Evolutionary conservation across 2,113 vertebrate genomes (phyloP), one percentile per base, ranked within the genome.

Genomic region (Brachypodius melanocephalos): DNA sequence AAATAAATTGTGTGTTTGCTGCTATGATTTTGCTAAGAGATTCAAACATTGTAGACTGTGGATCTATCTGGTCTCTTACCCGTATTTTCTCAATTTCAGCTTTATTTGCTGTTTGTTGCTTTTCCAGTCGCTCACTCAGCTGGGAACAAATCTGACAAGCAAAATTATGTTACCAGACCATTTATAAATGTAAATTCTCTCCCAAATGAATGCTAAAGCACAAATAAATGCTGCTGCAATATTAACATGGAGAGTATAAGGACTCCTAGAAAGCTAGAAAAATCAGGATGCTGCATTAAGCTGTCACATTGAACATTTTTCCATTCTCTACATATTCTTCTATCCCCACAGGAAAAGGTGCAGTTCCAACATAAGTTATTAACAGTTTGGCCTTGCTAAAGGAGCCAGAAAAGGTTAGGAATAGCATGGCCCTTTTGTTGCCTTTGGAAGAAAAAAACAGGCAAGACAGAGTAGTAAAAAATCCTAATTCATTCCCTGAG

Each of bases 31-130:
- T 65, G 34, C 58, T 21, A 34, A 34, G 77, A 91, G 62, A 82
- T 28, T 80, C 48, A 79, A 75, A 52, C 20, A 8, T 2, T 57
- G 46, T 3, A 77, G n/a, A 61, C 40, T 38, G 20, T 71, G 42
- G 31, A 69, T 77, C 63, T 76, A 25, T 69, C n/a, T 48, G 71
- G 46, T 45, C 32, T 97, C 98, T 98, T 98, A 99, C 99, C 98
- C 98, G 97, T 90, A 99, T 99, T 97, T 99, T 99, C 96, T 99
- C 99, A 90, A 99, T 98, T 94, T 99, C 99, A 68, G 98, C 98
- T 97, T 98, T 98, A 96, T 98, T 99, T 95, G 98, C 98, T 3
- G 99, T 98, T 98, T 99, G 99, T 61, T 99, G 99, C 95, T 99
- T 99, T 97, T 99, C 99, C 95, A 99, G 97, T 85, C 99, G 98